These are phyloP conservation scores for Nomada lathburiana DNA, from an alignment of 2,888 invertebrate species.

Conservation along the genomic window DNA sequence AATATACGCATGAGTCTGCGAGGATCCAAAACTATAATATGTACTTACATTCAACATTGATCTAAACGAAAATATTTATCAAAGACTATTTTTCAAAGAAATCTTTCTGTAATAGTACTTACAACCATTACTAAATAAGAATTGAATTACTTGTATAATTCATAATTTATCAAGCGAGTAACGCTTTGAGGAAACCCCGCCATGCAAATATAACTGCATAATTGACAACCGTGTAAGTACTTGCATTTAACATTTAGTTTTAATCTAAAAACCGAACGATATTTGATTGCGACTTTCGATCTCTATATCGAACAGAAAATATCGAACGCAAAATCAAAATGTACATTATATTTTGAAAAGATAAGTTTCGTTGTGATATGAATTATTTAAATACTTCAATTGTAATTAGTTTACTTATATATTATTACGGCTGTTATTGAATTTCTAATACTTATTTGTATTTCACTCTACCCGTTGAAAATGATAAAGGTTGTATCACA, in stretches of 20 bases:
- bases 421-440: not conserved
- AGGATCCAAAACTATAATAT: not conserved
- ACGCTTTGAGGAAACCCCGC: not conserved
- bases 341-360: not conserved
- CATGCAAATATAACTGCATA: not conserved
- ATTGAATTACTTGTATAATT: not conserved
- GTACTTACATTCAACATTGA: not conserved
- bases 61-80: constrained; percentile 8
- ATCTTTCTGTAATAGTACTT: not conserved
- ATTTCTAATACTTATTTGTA: not conserved
- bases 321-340: not conserved
- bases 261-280: not conserved
- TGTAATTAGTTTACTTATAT: not conserved
- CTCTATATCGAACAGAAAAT: not conserved
- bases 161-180: not conserved
- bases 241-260: not conserved
- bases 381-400: not conserved
- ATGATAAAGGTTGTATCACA: constrained; percentile 19
- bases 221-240: not conserved
- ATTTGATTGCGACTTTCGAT: not conserved
- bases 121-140: not conserved
- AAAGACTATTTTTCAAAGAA: not conserved
- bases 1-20: not conserved
- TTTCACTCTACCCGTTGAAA: not conserved
- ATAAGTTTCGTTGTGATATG: not conserved